Base-by-base conservation (phyloP, 2,113 vertebrate genomes). In the Salvelinus sp. region DNA sequence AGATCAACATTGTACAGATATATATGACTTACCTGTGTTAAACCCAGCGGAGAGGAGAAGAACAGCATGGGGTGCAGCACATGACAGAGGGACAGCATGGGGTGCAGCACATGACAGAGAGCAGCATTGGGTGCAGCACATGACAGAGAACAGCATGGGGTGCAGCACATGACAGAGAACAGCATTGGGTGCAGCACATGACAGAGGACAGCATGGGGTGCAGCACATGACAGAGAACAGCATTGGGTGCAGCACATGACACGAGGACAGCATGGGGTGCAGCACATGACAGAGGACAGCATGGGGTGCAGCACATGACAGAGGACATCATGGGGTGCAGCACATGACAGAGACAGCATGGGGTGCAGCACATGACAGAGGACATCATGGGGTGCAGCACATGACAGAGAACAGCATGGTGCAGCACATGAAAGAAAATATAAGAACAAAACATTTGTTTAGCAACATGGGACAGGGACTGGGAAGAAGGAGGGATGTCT, bases 21-120 rank as follows among this genome's bases (percentile, higher is more conserved):
- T 70, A 66, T 68, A 58, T 57, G 78, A 91, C 85, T 90, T 88
- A 90, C 86, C 86, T 91, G 70, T 50, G 54, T 9, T 74, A 25
- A 16, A 72, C 1, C 64, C 78, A 77, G 62, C 54, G 65, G 25
- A 64, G 83, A 20, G 70, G 69, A 85, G 44, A 54, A 77, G 33
- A 1, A 33, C 33, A 1, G 33, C 30, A 33, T 5, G 1, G 6
- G 30, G 30, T 70, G 68, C 69, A 68, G 76, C 73, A 57, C 79
- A 86, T 85, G 80, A 65, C 78, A 89, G 73, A 77, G 69, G 69
- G 77, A 54, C 65, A 76, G 81, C 78, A 75, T 6, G 23, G 23
- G 64, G 9, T 72, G 71, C 70, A 69, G 76, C 73, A 58, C 79
- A 86, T 85, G 79, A 66, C 78, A 89, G 73, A 77, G 23, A 6